Conservation (phyloP, 37 sponge, comb jelly and placozoan genomes). For the Hexactinellida sp. region DNA sequence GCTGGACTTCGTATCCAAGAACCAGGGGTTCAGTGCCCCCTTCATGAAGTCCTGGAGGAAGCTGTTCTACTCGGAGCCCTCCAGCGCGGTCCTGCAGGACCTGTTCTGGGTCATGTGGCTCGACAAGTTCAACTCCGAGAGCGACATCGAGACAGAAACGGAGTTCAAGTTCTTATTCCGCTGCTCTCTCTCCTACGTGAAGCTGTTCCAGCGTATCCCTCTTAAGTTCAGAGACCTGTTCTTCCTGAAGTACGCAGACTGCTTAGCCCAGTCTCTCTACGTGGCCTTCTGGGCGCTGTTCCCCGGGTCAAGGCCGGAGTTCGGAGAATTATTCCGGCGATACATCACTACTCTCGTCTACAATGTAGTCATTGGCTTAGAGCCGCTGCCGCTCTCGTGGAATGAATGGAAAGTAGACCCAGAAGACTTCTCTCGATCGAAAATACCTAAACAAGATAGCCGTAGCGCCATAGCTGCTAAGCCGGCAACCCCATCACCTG, state of each 20-base stretch:
- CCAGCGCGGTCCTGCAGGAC: constrained; percentile 35
- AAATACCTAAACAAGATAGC: background rate
- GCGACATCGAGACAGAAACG: background rate
- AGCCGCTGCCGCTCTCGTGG: background rate
- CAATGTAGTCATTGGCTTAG: background rate
- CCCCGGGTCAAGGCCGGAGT: background rate
- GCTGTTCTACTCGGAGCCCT: constrained; percentile 35
- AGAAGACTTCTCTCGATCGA: background rate
- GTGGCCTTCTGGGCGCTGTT: constrained; percentile 9
- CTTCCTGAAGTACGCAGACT: background rate
- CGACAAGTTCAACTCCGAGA: constrained; percentile 30
- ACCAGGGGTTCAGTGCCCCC: background rate
- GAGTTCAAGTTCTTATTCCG: background rate
- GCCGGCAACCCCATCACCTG: background rate
- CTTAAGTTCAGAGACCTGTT: background rate
- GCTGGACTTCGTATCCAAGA: constrained; percentile 36
- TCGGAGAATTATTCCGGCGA: background rate
- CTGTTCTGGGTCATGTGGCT: constrained; percentile 72
- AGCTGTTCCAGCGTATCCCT: background rate
- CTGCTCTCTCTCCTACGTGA: background rate
- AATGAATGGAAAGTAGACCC: constrained; percentile 3
- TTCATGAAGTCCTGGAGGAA: constrained; percentile 31
- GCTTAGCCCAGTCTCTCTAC: background rate
- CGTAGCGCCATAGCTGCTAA: background rate
- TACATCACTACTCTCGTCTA: background rate